phyloP scores from a whole-genome alignment of 2,888 invertebrate genomes.

The Temnothorax rugatulus region DNA sequence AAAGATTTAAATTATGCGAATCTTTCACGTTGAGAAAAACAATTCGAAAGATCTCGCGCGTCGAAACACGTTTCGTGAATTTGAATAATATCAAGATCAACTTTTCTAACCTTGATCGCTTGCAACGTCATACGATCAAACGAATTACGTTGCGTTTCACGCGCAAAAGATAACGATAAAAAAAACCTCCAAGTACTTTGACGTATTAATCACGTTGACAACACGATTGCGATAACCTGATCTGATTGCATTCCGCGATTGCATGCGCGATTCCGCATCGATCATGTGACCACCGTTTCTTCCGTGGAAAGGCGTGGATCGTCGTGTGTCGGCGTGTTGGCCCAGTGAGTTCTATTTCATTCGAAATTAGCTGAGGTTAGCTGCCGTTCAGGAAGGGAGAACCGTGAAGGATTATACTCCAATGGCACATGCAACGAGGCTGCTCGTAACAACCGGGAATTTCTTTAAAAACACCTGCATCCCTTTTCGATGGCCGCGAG shows the following conservation, averaged over 20 bases:
- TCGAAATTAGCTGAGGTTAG: neutral
- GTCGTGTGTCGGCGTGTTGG: neutral
- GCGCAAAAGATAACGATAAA: neutral
- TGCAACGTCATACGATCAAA: neutral
- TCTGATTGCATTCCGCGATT: neutral
- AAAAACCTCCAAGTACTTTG: neutral
- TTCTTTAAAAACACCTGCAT: slow-evolving; percentile 5
- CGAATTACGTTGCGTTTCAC: neutral
- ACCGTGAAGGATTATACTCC: neutral
- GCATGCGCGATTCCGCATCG: neutral
- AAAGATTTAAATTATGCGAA: neutral
- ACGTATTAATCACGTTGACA: neutral
- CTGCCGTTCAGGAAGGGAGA: neutral
- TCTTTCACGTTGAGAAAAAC: neutral
- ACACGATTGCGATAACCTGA: neutral
- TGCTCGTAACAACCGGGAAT: neutral
- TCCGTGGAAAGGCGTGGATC: neutral
- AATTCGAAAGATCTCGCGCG: neutral
- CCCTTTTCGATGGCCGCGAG: neutral
- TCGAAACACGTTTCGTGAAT: neutral
- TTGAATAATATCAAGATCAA: neutral
- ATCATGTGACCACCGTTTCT: slow-evolving; percentile 5
- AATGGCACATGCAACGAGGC: slow-evolving; percentile 31
- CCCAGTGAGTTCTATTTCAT: neutral
- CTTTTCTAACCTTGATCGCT: neutral